Conservation (phyloP, 2,113 vertebrate genomes). For the Entomyzon cyanotis region DNA sequence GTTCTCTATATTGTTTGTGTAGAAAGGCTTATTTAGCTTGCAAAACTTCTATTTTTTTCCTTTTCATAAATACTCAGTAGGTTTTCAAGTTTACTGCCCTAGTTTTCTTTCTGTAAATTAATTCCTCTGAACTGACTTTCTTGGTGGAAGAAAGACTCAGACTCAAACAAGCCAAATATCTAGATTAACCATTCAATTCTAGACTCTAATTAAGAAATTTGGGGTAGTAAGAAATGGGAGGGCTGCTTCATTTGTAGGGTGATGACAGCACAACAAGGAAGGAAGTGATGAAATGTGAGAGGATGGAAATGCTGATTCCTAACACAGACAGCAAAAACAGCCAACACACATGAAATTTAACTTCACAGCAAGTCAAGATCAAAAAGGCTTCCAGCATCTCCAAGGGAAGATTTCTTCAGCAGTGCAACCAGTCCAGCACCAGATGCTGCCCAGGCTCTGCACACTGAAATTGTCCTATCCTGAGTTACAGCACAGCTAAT, state of each 20-base stretch:
- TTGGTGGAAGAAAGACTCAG: neutral
- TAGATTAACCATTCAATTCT: neutral
- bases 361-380: neutral
- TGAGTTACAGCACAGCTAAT: neutral
- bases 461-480: neutral
- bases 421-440: neutral
- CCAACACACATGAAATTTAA: neutral
- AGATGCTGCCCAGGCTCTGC: neutral
- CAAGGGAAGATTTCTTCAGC: neutral
- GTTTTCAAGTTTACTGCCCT: neutral
- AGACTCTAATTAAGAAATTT: neutral
- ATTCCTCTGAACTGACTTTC: neutral
- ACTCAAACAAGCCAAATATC: neutral
- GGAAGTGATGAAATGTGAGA: neutral
- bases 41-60: neutral
- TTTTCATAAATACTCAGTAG: neutral
- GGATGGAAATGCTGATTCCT: neutral
- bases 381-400: neutral
- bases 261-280: rapidly evolving
- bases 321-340: neutral
- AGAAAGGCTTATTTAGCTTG: neutral
- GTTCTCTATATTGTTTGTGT: neutral
- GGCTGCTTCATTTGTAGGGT: neutral
- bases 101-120: neutral
- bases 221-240: neutral